These are phyloP conservation scores for Ctenopoma multispine DNA, from an alignment of 2,797 vertebrate genomes.

Conservation along the genomic window DNA sequence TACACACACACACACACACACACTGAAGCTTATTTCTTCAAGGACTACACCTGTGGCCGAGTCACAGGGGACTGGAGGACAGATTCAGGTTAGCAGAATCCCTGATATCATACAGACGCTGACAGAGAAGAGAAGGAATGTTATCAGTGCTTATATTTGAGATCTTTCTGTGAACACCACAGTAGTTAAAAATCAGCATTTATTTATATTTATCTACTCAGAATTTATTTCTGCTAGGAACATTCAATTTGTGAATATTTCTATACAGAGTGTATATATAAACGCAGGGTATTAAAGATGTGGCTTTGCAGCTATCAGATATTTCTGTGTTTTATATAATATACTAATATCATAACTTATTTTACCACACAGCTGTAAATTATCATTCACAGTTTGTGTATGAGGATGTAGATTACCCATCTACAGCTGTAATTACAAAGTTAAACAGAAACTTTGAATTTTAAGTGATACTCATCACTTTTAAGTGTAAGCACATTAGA, in stretches of 20 bases:
- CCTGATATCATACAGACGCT: conserved; percentile 38
- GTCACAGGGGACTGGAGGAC: conserved; percentile 51
- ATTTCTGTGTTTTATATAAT: neutral
- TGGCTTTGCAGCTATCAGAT: neutral
- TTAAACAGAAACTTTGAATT: no score
- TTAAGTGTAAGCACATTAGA: no score
- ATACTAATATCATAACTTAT: neutral
- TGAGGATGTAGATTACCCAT: neutral
- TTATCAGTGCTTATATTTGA: conserved; percentile 37
- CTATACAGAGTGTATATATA: neutral
- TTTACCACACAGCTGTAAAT: neutral
- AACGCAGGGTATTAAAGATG: neutral
- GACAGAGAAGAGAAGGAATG: conserved; percentile 57
- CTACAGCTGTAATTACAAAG: no score
- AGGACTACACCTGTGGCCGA: conserved; percentile 44
- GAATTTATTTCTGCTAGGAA: neutral
- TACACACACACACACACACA: conserved; percentile 12
- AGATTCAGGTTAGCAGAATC: conserved; percentile 38
- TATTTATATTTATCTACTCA: conserved; percentile 4
- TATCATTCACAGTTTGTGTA: neutral
- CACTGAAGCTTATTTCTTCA: conserved; percentile 11
- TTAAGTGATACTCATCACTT: no score
- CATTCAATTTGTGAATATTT: neutral
- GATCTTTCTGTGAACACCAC: conserved; percentile 7
- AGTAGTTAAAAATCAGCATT: neutral